phyloP scores from a whole-genome alignment of 2,113 vertebrate genomes.

The Festucalex cinctus region DNA sequence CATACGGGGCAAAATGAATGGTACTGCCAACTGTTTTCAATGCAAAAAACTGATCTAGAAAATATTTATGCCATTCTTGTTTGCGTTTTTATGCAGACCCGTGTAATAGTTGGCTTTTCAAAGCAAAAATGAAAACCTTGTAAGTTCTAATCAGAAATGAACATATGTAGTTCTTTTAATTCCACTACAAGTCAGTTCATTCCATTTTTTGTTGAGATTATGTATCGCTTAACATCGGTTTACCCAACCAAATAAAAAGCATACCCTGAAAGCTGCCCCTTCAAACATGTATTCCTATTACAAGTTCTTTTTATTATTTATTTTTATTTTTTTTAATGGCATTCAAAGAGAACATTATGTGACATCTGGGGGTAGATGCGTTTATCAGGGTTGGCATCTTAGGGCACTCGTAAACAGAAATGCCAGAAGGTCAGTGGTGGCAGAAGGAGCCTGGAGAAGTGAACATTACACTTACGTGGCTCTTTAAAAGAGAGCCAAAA shows the following conservation, averaged over 20 bases:
- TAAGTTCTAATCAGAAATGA: not conserved
- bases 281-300: slow-evolving; percentile 1
- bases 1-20: no score
- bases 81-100: no score
- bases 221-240: not conserved
- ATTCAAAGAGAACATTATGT: slow-evolving; percentile 1
- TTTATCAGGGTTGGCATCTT: not conserved
- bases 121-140: not conserved
- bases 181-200: not conserved
- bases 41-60: no score
- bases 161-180: not conserved
- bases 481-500: not conserved
- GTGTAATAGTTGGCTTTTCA: not conserved
- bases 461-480: not conserved
- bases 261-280: not conserved
- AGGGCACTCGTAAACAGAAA: slow-evolving; percentile 20
- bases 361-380: not conserved
- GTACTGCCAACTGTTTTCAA: no score
- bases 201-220: not conserved
- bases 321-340: no score
- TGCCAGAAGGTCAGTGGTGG: slow-evolving; percentile 25
- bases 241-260: not conserved
- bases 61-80: no score
- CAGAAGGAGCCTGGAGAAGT: not conserved
- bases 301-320: no score